Evolutionary conservation across 2,797 vertebrate species (phyloP).

Genomic region (Heliangelus exortis): DNA sequence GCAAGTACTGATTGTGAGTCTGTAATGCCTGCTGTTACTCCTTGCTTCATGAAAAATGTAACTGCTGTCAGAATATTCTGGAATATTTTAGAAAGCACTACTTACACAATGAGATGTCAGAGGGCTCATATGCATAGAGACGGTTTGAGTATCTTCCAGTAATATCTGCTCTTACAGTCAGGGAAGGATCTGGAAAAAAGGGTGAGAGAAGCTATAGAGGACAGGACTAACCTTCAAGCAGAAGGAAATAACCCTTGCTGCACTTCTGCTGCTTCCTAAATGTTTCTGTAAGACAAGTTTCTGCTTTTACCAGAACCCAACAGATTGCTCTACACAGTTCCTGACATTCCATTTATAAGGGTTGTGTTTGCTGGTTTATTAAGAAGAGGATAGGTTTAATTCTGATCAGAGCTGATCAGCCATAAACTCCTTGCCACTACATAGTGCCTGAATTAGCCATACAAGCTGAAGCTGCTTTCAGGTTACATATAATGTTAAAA

Average conservation of each 20-base stretch:
- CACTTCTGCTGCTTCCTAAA: neutral
- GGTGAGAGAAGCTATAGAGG: neutral
- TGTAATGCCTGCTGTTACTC: neutral
- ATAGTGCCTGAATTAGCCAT: neutral
- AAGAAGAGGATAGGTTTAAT: neutral
- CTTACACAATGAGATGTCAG: conserved; percentile 88
- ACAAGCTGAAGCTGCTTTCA: neutral
- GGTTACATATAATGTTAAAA: neutral
- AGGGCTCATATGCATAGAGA: conserved; percentile 92
- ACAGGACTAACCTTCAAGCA: neutral
- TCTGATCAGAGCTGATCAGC: neutral
- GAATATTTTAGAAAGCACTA: conserved; percentile 30
- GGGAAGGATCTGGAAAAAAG: conserved; percentile 86
- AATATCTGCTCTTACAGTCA: conserved; percentile 96
- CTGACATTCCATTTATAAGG: neutral
- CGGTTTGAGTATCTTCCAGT: conserved; percentile 92
- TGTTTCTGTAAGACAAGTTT: neutral
- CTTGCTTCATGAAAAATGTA: neutral
- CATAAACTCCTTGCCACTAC: neutral
- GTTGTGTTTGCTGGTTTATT: neutral
- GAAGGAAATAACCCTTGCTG: neutral
- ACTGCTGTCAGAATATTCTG: neutral
- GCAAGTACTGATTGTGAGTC: neutral
- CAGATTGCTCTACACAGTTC: neutral
- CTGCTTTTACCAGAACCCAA: neutral